Conservation (phyloP, 2,113 vertebrate genomes). For the Genyomyrus donnyi region DNA sequence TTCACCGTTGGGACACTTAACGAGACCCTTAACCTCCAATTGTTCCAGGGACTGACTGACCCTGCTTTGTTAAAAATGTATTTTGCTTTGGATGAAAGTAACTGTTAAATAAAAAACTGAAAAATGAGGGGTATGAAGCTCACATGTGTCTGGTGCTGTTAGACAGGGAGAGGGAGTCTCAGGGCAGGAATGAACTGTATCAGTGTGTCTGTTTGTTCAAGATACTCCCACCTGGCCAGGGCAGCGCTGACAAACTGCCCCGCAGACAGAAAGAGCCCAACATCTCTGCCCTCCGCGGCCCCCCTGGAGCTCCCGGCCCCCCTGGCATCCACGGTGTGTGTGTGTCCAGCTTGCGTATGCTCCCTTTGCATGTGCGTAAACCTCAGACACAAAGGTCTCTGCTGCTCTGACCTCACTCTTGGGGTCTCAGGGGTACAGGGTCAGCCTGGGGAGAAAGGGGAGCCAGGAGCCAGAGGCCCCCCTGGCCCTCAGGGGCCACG, state of each 20-base stretch:
- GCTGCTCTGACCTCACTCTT: neutral
- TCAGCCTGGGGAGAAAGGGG: constrained; percentile 53
- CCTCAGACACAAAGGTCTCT: neutral
- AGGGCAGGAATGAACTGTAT: neutral
- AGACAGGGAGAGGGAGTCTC: neutral
- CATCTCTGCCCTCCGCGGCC: constrained; percentile 34
- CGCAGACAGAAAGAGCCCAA: constrained; percentile 50
- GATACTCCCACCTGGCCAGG: constrained; percentile 39
- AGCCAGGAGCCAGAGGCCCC: constrained; percentile 43
- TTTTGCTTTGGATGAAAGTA: neutral
- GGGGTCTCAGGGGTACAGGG: constrained; percentile 51
- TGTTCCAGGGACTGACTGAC: neutral
- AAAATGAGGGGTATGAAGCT: neutral
- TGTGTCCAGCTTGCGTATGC: neutral
- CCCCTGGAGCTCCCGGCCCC: constrained; percentile 50
- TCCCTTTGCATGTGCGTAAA: neutral
- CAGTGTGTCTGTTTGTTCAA: constrained; percentile 32
- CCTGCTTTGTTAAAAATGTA: neutral
- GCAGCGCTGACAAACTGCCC: constrained; percentile 54
- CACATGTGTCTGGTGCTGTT: neutral
- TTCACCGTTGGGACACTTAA: neutral
- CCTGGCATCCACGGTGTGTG: constrained; percentile 59
- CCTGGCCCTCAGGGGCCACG: constrained; percentile 55
- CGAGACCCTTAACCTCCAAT: neutral
- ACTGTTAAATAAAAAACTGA: neutral